These are phyloP conservation scores for Gymnocheta viridis DNA, from an alignment of 2,888 invertebrate genomes.

Conservation along the genomic window DNA sequence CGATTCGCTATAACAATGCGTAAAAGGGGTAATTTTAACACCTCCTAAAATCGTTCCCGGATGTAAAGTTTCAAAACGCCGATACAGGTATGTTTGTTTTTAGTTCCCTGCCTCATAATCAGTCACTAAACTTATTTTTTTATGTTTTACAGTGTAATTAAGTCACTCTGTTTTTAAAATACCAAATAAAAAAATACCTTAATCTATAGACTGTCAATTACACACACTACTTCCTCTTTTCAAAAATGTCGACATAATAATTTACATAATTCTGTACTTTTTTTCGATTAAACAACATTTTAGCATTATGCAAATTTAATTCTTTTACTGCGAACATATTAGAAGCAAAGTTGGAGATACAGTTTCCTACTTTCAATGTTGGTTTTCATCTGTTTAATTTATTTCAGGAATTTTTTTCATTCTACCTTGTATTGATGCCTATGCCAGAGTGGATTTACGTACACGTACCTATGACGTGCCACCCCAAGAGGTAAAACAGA, in stretches of 20 bases:
- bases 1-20: too few relatives aligned
- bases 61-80: too few relatives aligned
- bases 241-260: not conserved
- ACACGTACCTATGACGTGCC: conserved; percentile 98
- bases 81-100: too few relatives aligned
- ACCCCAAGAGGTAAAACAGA: conserved; percentile 92
- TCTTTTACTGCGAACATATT: not conserved
- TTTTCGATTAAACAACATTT: not conserved
- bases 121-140: too few relatives aligned
- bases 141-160: not conserved
- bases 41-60: too few relatives aligned
- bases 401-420: conserved; percentile 95
- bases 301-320: conserved; percentile 28
- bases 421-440: conserved; percentile 96
- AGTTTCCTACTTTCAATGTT: not conserved
- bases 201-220: conserved; percentile 14
- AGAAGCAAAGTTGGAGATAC: not conserved
- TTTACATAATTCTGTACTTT: not conserved
- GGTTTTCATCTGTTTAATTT: conserved; percentile 23
- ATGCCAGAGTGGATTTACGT: conserved; percentile 95
- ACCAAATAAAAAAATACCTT: not conserved
- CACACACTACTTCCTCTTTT: not conserved
- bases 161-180: not conserved
- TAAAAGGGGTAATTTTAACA: too few relatives aligned
- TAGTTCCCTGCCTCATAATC: too few relatives aligned